Percentiles rank a stretch among this genome's conserved stretches.
Evolutionary conservation across 2,797 vertebrate species (phyloP).

Genomic region (Atherinosoma microstoma): DNA sequence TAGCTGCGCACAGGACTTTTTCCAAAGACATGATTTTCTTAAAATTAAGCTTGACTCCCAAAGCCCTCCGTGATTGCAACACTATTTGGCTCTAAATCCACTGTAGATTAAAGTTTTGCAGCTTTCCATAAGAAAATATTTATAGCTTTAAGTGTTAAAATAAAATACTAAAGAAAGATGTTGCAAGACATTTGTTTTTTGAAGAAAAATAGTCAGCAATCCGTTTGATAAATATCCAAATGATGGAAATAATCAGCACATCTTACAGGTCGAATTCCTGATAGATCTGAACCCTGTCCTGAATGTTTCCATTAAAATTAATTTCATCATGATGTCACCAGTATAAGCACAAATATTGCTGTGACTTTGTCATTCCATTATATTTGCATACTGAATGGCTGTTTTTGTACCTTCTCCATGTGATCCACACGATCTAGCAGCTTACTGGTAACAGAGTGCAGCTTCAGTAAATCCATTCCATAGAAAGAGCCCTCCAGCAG

Average conservation of each 20-base stretch:
- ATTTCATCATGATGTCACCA: not conserved
- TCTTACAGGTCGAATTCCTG: not conserved
- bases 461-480: conserved; percentile 93
- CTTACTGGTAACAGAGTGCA: conserved; percentile 91
- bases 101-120: not conserved
- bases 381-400: not conserved
- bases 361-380: not conserved
- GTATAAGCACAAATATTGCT: not conserved
- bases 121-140: not conserved
- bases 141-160: not conserved
- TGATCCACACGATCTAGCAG: conserved; percentile 90
- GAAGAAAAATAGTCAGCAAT: not conserved
- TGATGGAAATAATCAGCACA: not conserved
- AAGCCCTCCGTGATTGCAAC: not conserved
- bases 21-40: not conserved
- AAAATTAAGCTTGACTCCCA: not conserved
- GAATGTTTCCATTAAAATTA: not conserved
- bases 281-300: not conserved
- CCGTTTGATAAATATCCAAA: not conserved
- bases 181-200: not conserved
- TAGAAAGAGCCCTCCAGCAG: conserved; percentile 94
- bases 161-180: not conserved
- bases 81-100: not conserved
- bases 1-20: not conserved
- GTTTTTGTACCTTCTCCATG: conserved; percentile 88